These are phyloP conservation scores for Drosophila gunungcola DNA, from an alignment of 1,140 invertebrate genomes.

Conservation along the genomic window DNA sequence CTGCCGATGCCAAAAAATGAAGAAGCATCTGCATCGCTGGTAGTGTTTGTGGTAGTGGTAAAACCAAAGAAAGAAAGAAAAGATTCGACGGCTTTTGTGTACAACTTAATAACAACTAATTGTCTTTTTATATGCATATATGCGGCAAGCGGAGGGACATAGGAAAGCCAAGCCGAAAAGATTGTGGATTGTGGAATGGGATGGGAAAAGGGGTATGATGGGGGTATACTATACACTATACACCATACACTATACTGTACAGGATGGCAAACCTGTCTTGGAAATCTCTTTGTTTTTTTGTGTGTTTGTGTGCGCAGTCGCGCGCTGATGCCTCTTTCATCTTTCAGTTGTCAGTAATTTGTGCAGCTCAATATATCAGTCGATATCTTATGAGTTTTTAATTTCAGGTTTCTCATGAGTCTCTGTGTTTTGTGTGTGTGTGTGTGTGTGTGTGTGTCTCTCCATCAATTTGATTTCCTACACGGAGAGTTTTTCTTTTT, in stretches of 20 bases:
- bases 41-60: no score
- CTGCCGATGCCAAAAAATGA: conserved; percentile 42
- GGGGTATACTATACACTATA: no score
- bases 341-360: conserved; percentile 84
- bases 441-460: conserved; percentile 5
- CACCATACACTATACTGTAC: not conserved
- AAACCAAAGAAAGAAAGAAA: conserved; percentile 13
- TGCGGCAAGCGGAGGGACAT: conserved; percentile 2
- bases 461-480: conserved; percentile 83
- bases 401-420: conserved; percentile 76
- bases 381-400: conserved; percentile 85
- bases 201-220: not conserved
- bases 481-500: conserved; percentile 60
- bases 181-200: not conserved
- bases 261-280: conserved; percentile 66
- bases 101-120: conserved; percentile 83
- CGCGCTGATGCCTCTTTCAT: conserved; percentile 60
- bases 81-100: conserved; percentile 71
- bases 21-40: conserved; percentile 14
- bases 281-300: conserved; percentile 51
- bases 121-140: conserved; percentile 79
- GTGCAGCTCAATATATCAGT: conserved; percentile 85
- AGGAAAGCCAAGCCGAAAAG: conserved; percentile 17
- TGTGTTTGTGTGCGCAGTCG: not conserved
- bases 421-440: conserved; percentile 1